Percentiles rank a stretch among this genome's conserved stretches.
Evolutionary conservation across 1,140 invertebrate genomes (phyloP).

Genomic region (Magallana ariakensis): DNA sequence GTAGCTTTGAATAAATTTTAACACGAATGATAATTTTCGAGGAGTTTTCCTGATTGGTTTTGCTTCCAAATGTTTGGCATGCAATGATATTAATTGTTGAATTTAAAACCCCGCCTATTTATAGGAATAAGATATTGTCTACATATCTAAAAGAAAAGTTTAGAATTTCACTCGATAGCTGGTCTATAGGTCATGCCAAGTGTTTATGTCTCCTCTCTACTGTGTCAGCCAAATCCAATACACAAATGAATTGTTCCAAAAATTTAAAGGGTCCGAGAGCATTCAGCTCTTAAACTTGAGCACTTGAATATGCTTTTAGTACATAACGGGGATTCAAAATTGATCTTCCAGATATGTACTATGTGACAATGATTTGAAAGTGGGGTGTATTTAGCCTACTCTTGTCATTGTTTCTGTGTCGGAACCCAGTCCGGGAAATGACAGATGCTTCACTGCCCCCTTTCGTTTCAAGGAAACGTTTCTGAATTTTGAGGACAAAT

Average conservation of each 20-base stretch:
- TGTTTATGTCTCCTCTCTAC: not conserved
- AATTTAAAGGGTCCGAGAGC: conserved; percentile 19
- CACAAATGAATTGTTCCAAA: conserved; percentile 34
- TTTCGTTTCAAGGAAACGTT: too few relatives aligned
- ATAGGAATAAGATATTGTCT: too few relatives aligned
- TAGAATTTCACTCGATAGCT: not conserved
- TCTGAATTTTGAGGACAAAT: too few relatives aligned
- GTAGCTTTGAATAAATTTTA: too few relatives aligned
- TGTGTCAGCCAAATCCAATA: conserved; percentile 31
- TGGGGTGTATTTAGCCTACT: not conserved
- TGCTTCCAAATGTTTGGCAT: too few relatives aligned
- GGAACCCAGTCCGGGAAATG: not conserved
- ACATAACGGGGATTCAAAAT: conserved; percentile 23
- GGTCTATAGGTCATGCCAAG: not conserved
- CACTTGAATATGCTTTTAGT: conserved; percentile 21
- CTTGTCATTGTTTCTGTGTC: not conserved
- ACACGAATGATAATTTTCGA: too few relatives aligned
- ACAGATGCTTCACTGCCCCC: too few relatives aligned
- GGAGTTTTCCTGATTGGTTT: too few relatives aligned
- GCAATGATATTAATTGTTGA: too few relatives aligned
- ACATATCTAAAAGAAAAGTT: too few relatives aligned
- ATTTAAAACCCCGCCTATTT: too few relatives aligned
- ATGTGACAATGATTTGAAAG: conserved; percentile 28
- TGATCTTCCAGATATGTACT: conserved; percentile 34
- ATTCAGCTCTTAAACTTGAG: conserved; percentile 13